These are phyloP conservation scores for Pseudomyrmex dendroicus DNA, from an alignment of 1,140 invertebrate species.

Conservation along the genomic window DNA sequence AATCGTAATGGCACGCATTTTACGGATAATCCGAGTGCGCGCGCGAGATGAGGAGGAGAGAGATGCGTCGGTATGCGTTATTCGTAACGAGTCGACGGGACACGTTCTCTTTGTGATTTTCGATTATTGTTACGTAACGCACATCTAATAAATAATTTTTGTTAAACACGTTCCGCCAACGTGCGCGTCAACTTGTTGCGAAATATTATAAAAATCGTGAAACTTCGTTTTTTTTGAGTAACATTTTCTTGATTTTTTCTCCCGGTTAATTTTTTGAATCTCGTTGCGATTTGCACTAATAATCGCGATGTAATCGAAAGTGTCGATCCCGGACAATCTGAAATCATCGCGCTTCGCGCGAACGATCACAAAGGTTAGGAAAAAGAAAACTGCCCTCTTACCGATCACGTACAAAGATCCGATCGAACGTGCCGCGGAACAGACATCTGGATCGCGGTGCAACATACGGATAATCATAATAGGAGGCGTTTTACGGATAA, in stretches of 20 bases:
- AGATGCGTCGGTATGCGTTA: conserved; percentile 61
- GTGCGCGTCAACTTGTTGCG: no score
- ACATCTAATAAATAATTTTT: no score
- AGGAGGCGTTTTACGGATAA: conserved; percentile 74
- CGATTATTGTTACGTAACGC: conserved; percentile 28
- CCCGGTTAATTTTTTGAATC: neutral
- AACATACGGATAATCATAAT: conserved; percentile 74
- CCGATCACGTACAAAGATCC: conserved; percentile 71
- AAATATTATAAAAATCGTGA: neutral
- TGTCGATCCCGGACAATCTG: conserved; percentile 37
- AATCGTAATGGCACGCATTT: conserved; percentile 74
- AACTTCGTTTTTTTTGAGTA: neutral
- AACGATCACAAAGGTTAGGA: conserved; percentile 62
- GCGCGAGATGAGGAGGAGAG: conserved; percentile 33
- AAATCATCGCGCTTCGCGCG: conserved; percentile 52
- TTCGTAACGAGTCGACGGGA: conserved; percentile 33
- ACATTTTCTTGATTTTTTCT: neutral
- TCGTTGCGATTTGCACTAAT: conserved; percentile 23
- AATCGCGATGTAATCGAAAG: conserved; percentile 36
- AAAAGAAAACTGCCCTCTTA: conserved; percentile 57
- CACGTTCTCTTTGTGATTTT: neutral
- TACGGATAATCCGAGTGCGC: conserved; percentile 66
- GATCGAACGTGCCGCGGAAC: conserved; percentile 70
- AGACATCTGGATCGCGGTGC: conserved; percentile 73
- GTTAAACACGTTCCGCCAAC: no score